These are phyloP conservation scores for Apodemia hepburni DNA, from an alignment of 2,888 invertebrate species.

Conservation along the genomic window DNA sequence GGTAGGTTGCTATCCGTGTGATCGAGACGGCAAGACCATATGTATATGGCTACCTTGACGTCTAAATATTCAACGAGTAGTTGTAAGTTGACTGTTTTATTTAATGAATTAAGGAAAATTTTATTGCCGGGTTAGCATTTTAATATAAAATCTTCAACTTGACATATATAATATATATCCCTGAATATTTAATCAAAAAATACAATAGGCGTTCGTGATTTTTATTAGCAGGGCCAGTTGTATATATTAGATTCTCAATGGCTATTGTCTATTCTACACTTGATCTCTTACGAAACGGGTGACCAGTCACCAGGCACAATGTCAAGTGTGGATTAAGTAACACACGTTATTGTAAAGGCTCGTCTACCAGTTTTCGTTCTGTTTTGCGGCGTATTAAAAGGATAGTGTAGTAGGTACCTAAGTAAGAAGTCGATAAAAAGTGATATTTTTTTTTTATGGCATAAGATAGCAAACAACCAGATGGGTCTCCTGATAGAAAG, in stretches of 20 bases:
- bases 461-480: no score
- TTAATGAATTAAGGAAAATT: no score
- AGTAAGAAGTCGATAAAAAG: background rate
- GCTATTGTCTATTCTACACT: conserved; percentile 38
- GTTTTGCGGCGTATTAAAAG: background rate
- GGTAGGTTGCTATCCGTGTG: no score
- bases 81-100: no score
- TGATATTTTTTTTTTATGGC: background rate
- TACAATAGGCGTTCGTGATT: background rate
- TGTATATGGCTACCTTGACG: no score
- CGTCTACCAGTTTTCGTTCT: conserved; percentile 1
- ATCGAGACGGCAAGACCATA: no score
- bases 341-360: conserved; percentile 5
- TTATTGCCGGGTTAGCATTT: no score
- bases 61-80: no score
- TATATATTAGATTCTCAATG: background rate
- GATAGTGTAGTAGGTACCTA: background rate
- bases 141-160: no score
- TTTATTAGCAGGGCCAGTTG: conserved; percentile 22
- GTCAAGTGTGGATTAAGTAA: conserved; percentile 51
- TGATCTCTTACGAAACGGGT: conserved; percentile 52
- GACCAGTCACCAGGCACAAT: conserved; percentile 44
- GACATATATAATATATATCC: background rate
- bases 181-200: background rate
- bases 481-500: no score